Evolutionary conservation across 1,140 invertebrate genomes (phyloP).

Genomic region (Musca domestica): DNA sequence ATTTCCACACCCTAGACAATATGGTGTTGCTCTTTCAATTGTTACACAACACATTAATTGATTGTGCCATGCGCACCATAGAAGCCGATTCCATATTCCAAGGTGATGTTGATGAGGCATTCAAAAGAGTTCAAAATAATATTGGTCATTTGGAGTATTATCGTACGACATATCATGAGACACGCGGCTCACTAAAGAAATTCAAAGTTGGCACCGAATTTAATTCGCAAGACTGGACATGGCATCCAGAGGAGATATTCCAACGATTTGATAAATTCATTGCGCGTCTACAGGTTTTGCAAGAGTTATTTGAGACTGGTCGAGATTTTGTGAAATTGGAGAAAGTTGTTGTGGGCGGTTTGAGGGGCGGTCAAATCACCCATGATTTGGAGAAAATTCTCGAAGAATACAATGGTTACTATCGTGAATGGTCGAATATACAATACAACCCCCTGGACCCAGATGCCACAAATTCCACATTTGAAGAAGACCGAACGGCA

Average conservation of each 20-base stretch:
- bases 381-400: slow-evolving; percentile 56
- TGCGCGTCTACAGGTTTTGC: slow-evolving; percentile 55
- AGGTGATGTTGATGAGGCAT: slow-evolving; percentile 63
- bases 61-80: slow-evolving; percentile 54
- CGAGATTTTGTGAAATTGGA: slow-evolving; percentile 78
- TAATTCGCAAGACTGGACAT: slow-evolving; percentile 64
- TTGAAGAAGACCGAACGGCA: slow-evolving; percentile 59
- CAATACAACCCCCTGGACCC: slow-evolving; percentile 55
- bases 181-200: slow-evolving; percentile 57
- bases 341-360: slow-evolving; percentile 74
- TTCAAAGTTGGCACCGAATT: slow-evolving; percentile 42
- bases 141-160: slow-evolving; percentile 54
- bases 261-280: slow-evolving; percentile 64
- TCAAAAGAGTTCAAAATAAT: slow-evolving; percentile 51
- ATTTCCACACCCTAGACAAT: slow-evolving; percentile 74
- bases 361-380: slow-evolving; percentile 65
- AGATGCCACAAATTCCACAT: slow-evolving; percentile 59
- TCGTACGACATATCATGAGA: slow-evolving; percentile 57
- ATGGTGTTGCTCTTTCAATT: slow-evolving; percentile 69
- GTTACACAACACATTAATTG: slow-evolving; percentile 71
- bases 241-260: slow-evolving; percentile 66
- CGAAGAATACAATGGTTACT: slow-evolving; percentile 68
- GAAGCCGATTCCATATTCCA: slow-evolving; percentile 65
- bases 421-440: slow-evolving; percentile 65
- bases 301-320: slow-evolving; percentile 67